Conservation (phyloP, 1,140 invertebrate species). For the Drepana arcuata region DNA sequence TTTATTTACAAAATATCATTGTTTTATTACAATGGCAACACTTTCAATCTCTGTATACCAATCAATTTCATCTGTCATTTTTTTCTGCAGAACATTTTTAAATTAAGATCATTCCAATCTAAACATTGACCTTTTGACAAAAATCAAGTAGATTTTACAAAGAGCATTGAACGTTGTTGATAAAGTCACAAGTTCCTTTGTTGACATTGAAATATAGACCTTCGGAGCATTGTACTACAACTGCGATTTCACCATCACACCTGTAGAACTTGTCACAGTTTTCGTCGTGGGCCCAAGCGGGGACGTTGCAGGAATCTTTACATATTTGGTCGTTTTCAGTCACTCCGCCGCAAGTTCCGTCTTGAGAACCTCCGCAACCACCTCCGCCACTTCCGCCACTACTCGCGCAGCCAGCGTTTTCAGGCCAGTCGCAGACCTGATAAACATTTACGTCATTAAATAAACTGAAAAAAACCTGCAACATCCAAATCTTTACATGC, state of each 20-base stretch:
- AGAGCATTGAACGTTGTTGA: conserved; percentile 33
- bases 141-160: too few relatives aligned
- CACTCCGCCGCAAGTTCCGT: not conserved
- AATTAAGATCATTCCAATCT: too few relatives aligned
- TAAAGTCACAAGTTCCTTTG: conserved; percentile 38
- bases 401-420: conserved; percentile 12
- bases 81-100: too few relatives aligned
- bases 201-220: conserved; percentile 72
- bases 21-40: too few relatives aligned
- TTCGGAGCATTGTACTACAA: conserved; percentile 65
- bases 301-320: conserved; percentile 18
- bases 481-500: too few relatives aligned
- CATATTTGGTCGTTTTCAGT: conserved; percentile 11
- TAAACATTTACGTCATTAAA: too few relatives aligned
- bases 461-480: too few relatives aligned
- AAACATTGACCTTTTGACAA: too few relatives aligned
- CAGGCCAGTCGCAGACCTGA: conserved; percentile 30
- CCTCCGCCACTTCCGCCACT: conserved; percentile 3
- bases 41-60: too few relatives aligned
- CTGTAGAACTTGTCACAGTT: conserved; percentile 74
- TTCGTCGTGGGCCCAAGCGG: conserved; percentile 58
- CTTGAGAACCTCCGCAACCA: not conserved
- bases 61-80: too few relatives aligned
- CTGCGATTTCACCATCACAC: conserved; percentile 59
- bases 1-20: too few relatives aligned